Conservation (phyloP, 2,888 invertebrate genomes). For the Thecocarcelia acutangulata region DNA sequence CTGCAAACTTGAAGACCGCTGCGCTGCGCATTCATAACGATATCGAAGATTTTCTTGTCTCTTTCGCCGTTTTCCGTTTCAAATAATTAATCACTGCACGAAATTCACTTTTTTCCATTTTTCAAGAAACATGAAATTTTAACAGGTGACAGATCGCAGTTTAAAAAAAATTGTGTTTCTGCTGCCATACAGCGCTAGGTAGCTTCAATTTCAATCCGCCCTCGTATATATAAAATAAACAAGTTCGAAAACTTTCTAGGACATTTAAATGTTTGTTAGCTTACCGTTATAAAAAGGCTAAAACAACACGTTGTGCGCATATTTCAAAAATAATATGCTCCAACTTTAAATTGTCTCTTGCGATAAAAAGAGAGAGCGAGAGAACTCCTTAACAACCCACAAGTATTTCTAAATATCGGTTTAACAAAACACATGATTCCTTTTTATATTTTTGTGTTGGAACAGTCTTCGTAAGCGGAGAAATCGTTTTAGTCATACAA, state of each 20-base stretch:
- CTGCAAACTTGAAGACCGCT: no score
- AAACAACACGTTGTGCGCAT: conserved; percentile 42
- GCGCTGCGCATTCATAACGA: no score
- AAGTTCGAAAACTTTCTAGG: neutral
- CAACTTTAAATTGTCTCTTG: neutral
- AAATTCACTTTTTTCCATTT: no score
- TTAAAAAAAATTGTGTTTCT: no score
- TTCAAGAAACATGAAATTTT: no score
- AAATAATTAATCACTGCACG: no score
- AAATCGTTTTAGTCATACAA: conserved; percentile 44
- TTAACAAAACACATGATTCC: conserved; percentile 63
- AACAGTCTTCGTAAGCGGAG: conserved; percentile 35
- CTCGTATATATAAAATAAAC: no score
- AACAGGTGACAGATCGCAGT: no score
- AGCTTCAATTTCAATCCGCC: no score
- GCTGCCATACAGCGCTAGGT: no score
- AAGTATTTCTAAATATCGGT: conserved; percentile 35
- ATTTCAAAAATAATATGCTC: conserved; percentile 44
- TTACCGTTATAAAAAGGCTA: neutral
- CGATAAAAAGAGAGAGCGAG: neutral
- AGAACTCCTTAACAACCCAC: conserved; percentile 59
- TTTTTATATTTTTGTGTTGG: conserved; percentile 36
- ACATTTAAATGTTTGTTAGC: conserved; percentile 8
- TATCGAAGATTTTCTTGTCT: no score
- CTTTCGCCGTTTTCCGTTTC: no score